A percentile compares a stretch with the other conserved stretches of the same genome.
Evolutionary conservation across 1,140 invertebrate species (phyloP).

Genomic region (Sinella curviseta): DNA sequence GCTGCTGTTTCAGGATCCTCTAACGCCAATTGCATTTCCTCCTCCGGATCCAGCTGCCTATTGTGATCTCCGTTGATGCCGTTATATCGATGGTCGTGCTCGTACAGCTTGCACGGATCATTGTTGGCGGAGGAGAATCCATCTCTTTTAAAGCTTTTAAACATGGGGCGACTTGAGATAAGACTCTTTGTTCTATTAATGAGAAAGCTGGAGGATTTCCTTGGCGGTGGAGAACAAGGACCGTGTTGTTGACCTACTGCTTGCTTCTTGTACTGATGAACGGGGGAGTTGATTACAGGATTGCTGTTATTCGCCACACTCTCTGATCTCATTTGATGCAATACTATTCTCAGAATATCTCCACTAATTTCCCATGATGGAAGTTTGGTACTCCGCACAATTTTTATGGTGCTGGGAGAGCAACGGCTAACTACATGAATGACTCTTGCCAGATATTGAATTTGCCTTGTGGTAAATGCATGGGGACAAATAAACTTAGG

Average conservation of each 20-base stretch:
- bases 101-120: background rate
- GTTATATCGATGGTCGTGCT: background rate
- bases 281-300: background rate
- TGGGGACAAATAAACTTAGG: constrained; percentile 47
- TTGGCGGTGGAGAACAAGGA: background rate
- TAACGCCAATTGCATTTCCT: constrained; percentile 38
- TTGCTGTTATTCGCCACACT: background rate
- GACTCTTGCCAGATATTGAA: constrained; percentile 42
- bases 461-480: constrained; percentile 43
- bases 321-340: constrained; percentile 48
- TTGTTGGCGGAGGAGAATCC: background rate
- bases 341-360: constrained; percentile 44
- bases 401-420: constrained; percentile 33
- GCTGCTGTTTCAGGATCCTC: constrained; percentile 47
- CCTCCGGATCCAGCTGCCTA: constrained; percentile 13
- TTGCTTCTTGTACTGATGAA: background rate
- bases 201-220: background rate
- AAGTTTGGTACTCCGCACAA: background rate
- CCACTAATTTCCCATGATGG: constrained; percentile 48
- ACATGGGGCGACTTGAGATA: background rate
- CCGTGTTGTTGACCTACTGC: too few relatives aligned
- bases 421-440: constrained; percentile 30
- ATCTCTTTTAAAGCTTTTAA: constrained; percentile 10
- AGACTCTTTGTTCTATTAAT: background rate
- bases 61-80: background rate